Evolutionary conservation across 1,140 invertebrate species (phyloP).

Genomic region (Monochamus saltuarius): DNA sequence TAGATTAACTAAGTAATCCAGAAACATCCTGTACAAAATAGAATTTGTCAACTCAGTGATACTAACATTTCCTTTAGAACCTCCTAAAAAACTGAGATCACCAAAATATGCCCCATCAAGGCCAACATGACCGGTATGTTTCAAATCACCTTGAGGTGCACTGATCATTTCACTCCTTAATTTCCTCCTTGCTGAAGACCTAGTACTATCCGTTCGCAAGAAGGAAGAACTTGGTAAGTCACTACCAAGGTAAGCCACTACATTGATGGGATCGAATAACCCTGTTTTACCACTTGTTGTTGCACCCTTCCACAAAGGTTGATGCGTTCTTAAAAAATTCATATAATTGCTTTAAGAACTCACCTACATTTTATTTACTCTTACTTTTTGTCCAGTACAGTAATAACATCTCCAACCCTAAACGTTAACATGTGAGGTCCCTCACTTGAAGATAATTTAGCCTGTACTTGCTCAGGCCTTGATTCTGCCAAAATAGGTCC

Average conservation of each 20-base stretch:
- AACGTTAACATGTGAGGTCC: slow-evolving; percentile 76
- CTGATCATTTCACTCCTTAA: slow-evolving; percentile 94
- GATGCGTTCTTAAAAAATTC: slow-evolving; percentile 44
- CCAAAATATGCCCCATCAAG: slow-evolving; percentile 96
- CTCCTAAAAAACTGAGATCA: slow-evolving; percentile 83
- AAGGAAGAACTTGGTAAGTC: slow-evolving; percentile 64
- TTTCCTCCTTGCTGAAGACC: slow-evolving; percentile 66
- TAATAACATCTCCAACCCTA: slow-evolving; percentile 87
- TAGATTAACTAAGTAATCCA: too few species aligned
- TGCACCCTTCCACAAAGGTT: slow-evolving; percentile 81
- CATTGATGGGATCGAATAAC: slow-evolving; percentile 86
- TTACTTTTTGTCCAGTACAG: slow-evolving; percentile 88
- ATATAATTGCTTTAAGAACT: too few species aligned
- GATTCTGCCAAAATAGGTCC: slow-evolving; percentile 77
- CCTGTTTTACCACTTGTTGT: slow-evolving; percentile 83
- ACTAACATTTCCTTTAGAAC: slow-evolving; percentile 60
- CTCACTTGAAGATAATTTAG: slow-evolving; percentile 45
- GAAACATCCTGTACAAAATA: not conserved
- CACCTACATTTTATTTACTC: slow-evolving; percentile 29
- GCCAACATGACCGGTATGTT: slow-evolving; percentile 94
- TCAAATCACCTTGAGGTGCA: slow-evolving; percentile 92
- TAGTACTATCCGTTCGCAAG: slow-evolving; percentile 56
- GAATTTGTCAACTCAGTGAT: not conserved
- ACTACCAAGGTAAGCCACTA: slow-evolving; percentile 82
- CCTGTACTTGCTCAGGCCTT: slow-evolving; percentile 84